These are phyloP conservation scores for Pardosa pseudoannulata DNA, from an alignment of 2,888 invertebrate species.

Conservation along the genomic window DNA sequence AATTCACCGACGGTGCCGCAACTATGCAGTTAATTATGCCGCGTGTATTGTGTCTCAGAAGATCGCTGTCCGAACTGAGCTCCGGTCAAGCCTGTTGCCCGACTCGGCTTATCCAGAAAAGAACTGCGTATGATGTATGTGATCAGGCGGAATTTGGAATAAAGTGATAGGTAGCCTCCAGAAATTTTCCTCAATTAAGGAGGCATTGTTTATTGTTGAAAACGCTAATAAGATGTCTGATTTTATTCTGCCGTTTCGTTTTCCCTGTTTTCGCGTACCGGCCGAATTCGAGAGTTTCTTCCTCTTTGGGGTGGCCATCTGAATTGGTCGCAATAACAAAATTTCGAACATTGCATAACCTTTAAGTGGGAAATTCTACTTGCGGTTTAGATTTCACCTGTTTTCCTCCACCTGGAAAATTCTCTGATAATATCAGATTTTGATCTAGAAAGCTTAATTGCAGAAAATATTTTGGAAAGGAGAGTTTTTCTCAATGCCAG, in stretches of 20 bases:
- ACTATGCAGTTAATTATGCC: not conserved
- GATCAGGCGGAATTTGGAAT: slow-evolving; percentile 3
- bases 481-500: too few relatives aligned
- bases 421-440: too few relatives aligned
- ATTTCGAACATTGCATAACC: too few relatives aligned
- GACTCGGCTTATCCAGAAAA: not conserved
- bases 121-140: not conserved
- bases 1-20: not conserved
- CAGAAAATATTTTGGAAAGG: too few relatives aligned
- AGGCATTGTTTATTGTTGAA: slow-evolving; percentile 14
- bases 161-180: slow-evolving; percentile 5
- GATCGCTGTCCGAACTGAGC: not conserved
- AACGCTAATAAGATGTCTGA: slow-evolving; percentile 9
- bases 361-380: too few relatives aligned
- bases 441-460: too few relatives aligned
- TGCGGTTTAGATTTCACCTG: too few relatives aligned
- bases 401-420: too few relatives aligned
- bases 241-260: not conserved
- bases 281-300: not conserved
- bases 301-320: not conserved
- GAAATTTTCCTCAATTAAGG: slow-evolving; percentile 2
- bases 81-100: not conserved
- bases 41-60: not conserved
- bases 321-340: too few relatives aligned
- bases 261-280: not conserved